phyloP scores from a whole-genome alignment of 2,888 invertebrate genomes.

The Thera britannica region DNA sequence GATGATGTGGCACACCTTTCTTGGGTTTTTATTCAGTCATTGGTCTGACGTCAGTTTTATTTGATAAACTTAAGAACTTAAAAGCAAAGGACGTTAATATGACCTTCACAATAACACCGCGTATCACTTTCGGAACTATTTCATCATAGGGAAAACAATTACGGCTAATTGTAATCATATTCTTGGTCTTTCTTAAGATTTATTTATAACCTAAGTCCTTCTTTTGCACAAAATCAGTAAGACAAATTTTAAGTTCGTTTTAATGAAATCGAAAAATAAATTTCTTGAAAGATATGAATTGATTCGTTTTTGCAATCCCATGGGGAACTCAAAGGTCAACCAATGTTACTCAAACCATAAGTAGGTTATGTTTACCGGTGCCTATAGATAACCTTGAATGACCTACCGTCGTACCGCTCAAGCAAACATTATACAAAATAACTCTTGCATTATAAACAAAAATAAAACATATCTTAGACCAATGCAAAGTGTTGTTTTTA shows the following conservation, averaged over 20 bases:
- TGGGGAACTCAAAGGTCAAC: constrained; percentile 66
- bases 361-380: constrained; percentile 77
- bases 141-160: not conserved
- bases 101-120: constrained; percentile 21
- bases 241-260: not conserved
- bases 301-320: not conserved
- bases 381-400: constrained; percentile 80
- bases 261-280: not conserved
- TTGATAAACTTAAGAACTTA: not conserved
- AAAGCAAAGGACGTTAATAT: constrained; percentile 13
- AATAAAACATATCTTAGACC: not conserved
- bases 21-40: not conserved
- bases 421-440: constrained; percentile 25
- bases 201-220: not conserved
- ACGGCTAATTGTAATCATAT: not conserved
- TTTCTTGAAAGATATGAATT: too few relatives aligned
- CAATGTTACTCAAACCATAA: constrained; percentile 71
- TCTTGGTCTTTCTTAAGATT: not conserved
- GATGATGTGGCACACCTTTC: not conserved
- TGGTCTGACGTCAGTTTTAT: not conserved
- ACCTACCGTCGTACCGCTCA: constrained; percentile 61
- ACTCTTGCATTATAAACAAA: constrained; percentile 22
- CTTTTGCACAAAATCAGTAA: not conserved
- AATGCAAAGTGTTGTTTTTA: not conserved
- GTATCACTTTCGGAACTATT: not conserved